Base-by-base conservation (phyloP, 2,888 invertebrate species). In the Crocallis elinguaria region DNA sequence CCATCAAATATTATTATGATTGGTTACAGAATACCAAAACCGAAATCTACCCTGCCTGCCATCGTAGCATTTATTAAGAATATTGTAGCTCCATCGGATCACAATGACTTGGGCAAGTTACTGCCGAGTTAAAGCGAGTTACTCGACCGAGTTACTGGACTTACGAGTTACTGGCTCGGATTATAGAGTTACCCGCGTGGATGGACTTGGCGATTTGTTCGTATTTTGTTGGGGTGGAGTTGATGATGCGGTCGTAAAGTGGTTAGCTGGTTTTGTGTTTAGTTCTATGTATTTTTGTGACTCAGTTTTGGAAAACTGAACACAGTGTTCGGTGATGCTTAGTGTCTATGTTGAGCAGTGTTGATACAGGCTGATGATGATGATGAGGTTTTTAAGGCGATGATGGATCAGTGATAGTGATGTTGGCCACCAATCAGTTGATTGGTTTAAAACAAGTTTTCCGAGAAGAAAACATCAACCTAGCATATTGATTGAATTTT, bases 31-130 rank as follows among this genome's bases (percentile, higher is more conserved):
- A 19, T 2, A 17, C 2, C 3, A 19, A 0, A 13, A 17, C 1
- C 8, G 29, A 48, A 54, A 38, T 49, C 48, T 54, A 54, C 53
- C 48, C 13, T 7, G 0, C 33, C 33, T 12, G 25, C 29, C 17
- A 38, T 45, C 42, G 43, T 25, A 33, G 33, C 53, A 49, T 43
- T 54, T 49, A 54, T 54, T 54, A 54, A 54, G 48, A 54, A 54
- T 54, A 54, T 49, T 54, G 53, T 54, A 49, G 53, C 43, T 54
- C 48, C 53, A 43, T 48, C 37, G 48, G 53, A 42, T 54, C 49
- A 54, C 53, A 54, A 54, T 54, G 48, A 54, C 48, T 48, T 43
- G 53, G 19, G 25, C 53, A 33, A 54, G 48, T 54, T 48, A 38
- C 42, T 38, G 46, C 9, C 45, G 30, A 43, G 35, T 49, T 49